Conservation (phyloP, 2,113 vertebrate genomes). For the Thinocorus orbignyianus region DNA sequence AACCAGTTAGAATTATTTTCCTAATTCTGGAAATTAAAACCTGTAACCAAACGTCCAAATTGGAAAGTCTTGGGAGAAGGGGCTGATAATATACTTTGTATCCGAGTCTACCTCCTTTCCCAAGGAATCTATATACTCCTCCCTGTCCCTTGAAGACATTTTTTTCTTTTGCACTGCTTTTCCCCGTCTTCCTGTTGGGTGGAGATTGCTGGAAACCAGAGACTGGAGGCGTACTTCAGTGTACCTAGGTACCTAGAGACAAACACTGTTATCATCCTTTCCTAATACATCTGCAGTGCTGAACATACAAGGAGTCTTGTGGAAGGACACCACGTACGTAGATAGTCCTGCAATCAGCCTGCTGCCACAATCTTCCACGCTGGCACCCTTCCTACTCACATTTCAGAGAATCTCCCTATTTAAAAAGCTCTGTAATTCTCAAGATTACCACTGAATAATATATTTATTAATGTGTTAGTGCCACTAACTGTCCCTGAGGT, state of each 20-base stretch:
- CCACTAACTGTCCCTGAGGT: conserved; percentile 49
- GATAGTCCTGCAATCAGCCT: background rate
- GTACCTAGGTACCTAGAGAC: background rate
- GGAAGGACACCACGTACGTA: background rate
- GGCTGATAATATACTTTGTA: background rate
- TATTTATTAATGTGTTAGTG: conserved; percentile 71
- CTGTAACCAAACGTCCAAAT: background rate
- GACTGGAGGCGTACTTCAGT: background rate
- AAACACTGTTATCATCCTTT: background rate
- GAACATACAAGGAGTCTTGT: background rate
- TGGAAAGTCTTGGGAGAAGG: background rate
- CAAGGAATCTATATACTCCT: background rate
- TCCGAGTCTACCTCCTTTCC: background rate
- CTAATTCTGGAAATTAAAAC: background rate
- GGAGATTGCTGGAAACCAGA: background rate
- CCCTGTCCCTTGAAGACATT: background rate
- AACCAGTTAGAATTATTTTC: background rate
- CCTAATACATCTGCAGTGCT: background rate
- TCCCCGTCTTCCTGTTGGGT: background rate
- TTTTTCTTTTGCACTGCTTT: background rate
- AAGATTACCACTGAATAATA: conserved; percentile 46
- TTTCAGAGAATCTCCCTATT: conserved; percentile 14
- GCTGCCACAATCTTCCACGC: accelerated
- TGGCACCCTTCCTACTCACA: background rate
- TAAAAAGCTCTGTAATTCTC: conserved; percentile 44